Evolutionary conservation across 2,888 invertebrate species (phyloP), one percentile per base, ranked within the genome.

Genomic region (Halictus ligatus): DNA sequence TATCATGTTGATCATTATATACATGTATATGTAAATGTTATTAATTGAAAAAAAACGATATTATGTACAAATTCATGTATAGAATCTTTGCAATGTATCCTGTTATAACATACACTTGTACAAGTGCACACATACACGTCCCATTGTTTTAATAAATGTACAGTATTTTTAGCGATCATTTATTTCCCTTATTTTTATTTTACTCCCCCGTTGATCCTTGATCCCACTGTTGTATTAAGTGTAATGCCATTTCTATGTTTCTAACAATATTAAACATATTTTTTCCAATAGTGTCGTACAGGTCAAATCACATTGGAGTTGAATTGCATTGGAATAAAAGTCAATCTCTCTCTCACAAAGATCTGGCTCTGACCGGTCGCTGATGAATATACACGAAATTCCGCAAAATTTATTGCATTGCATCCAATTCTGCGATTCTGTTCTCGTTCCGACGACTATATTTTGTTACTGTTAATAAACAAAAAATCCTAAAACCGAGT

Each of bases 91-190:
- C 67, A 72, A 89, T 91, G 92, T 91, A 91, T 77, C 71, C 50
- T 73, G 79, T 81, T 83, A 77, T 79, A 73, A 86, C 82, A 78
- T 60, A 81, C 74, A 78, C 69, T 71, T 80, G 83, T 87, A 86
- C 58, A 60, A 78, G 81, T 76, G 84, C 79, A 81, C 78, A 82
- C 60, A 83, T 80, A 85, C 80, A 82, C 75, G 84, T 83, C 78
- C 81, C 80, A 89, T 69, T 69, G 69, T 93, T 90, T 93, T 91
- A 94, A 94, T 94, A 94, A 94, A 94, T 93, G 89, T 92, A 91
- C 90, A 94, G 89, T 92, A 92, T 93, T 92, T 89, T 93, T 93
- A 92, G 91, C 88, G 90, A 91, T 84, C 81, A 91, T 90, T 92
- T 90, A 89, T 91, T 89, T 89, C 90, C 89, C 89, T 91, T 90